Evolutionary conservation across 2,888 invertebrate species (phyloP), one percentile per base, ranked within the genome.

Genomic region (Chrysomela aeneicollis): DNA sequence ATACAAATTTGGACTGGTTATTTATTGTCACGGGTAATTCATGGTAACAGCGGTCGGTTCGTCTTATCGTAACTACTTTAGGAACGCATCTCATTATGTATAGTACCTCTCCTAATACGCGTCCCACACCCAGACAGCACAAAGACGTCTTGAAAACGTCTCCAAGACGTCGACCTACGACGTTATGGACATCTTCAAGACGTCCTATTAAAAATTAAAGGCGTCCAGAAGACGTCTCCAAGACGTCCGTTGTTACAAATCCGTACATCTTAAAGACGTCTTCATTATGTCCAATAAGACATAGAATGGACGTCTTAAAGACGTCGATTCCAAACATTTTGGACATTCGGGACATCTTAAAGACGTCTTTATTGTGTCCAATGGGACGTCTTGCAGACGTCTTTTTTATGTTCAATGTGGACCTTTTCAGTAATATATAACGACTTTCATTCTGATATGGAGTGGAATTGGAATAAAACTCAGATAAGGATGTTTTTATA

Each of bases 51-150:
- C 61, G 61, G 0, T 67, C 46, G 0, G 71, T 63, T 15, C 66
- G 17, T 3, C 71, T 32, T 0, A 76, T 15, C 2, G 55, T 64
- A 0, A 70, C 72, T 18, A 67, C 53, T 4, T 71, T 66, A 1
- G 75, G 69, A 0, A 71, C 61, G 42, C 78, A 77, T 49, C 74
- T n/a, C n/a, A n/a, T n/a, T n/a, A n/a, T n/a, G n/a, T n/a, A n/a
- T n/a, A n/a, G n/a, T n/a, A n/a, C n/a, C n/a, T n/a, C n/a, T n/a
- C n/a, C n/a, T n/a, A n/a, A n/a, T n/a, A n/a, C n/a, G n/a, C n/a
- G n/a, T n/a, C n/a, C n/a, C n/a, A n/a, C n/a, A n/a, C n/a, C n/a
- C n/a, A n/a, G n/a, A n/a, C n/a, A n/a, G n/a, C n/a, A n/a, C n/a
- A n/a, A n/a, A n/a, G n/a, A n/a, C n/a, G n/a, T n/a, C n/a, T n/a